phyloP scores from a whole-genome alignment of 1,140 invertebrate genomes.

The Vanessa tameamea region DNA sequence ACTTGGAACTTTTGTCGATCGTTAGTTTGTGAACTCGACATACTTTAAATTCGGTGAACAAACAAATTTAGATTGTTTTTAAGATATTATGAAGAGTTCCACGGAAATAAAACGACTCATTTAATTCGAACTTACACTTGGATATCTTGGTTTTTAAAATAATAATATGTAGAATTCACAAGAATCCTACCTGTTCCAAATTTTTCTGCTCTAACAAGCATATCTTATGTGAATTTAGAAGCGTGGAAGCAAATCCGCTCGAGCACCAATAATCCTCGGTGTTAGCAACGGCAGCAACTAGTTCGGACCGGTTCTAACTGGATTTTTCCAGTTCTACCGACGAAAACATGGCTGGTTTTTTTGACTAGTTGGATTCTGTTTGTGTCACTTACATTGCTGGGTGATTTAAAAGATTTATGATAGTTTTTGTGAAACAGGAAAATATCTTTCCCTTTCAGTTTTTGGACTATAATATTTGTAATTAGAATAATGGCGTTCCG shows the following conservation, averaged over 20 bases:
- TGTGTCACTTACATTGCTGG: conserved; percentile 25
- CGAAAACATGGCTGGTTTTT: conserved; percentile 37
- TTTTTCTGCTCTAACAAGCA: conserved; percentile 17
- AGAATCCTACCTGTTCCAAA: background rate
- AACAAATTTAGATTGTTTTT: conserved; percentile 22
- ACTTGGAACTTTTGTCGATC: conserved; percentile 17
- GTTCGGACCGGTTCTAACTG: conserved; percentile 39
- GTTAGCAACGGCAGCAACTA: conserved; percentile 29
- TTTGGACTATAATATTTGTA: background rate
- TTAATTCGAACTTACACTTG: background rate
- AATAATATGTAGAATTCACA: background rate
- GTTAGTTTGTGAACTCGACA: conserved; percentile 10
- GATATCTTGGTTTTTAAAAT: background rate
- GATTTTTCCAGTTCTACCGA: conserved; percentile 41
- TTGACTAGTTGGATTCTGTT: conserved; percentile 28
- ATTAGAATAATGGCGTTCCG: background rate
- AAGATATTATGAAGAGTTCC: background rate
- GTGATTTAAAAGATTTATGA: conserved; percentile 31
- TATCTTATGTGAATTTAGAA: conserved; percentile 31
- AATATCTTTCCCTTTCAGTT: background rate
- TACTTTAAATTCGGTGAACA: conserved; percentile 14
- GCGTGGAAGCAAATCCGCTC: conserved; percentile 28
- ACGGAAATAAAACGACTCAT: background rate
- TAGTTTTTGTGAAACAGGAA: conserved; percentile 20
- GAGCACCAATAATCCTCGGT: conserved; percentile 28